Base-by-base conservation (phyloP, 2,888 invertebrate species). In the Cheilosia grossa region DNA sequence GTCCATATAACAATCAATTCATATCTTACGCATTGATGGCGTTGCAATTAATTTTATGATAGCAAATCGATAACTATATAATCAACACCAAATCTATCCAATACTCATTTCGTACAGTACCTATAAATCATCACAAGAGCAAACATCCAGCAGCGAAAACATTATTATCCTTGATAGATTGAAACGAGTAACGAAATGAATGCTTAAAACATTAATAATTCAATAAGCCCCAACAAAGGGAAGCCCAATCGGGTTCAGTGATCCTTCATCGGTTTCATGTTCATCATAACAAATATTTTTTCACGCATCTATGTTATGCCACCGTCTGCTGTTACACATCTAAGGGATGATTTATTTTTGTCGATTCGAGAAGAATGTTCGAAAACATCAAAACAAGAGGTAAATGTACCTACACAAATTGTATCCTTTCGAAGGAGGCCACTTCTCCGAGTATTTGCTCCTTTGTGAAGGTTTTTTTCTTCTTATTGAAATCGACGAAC, bases 381-480 rank as follows among this genome's bases (percentile, higher is more conserved):
- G 9, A 30, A 54, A 66, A 66, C 40, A 47, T 56, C 44, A 47
- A 56, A 47, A 58, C 44, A 69, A 69, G 47, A 47, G 56, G 56
- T 56, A 47, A 69, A 58, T 58, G 58, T 69, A 58, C 56, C 15
- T 21, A 17, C 19, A 27, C 40, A 53, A 40, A 13, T 42, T 37
- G 24, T 59, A 40, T 59, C 42, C 40, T 15, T 49, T 27, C 9
- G 13, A 63, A 5, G n/a, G 33, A 30, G 49, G 0, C 24, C 7
- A 40, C 37, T n/a, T 6, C 9, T 9, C 0, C 63, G 0, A 6
- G 27, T 19, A 21, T 49, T 5, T n/a, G 5, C 30, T 5, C 15
- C 24, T n/a, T 19, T 27, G 33, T 49, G 6, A 21, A 21, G 47
- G 5, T 37, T 4, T 47, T 30, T 40, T 44, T 9, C 27, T 9